Base-by-base conservation (phyloP, 2,113 vertebrate genomes). In the Periophthalmodon schlosseri region DNA sequence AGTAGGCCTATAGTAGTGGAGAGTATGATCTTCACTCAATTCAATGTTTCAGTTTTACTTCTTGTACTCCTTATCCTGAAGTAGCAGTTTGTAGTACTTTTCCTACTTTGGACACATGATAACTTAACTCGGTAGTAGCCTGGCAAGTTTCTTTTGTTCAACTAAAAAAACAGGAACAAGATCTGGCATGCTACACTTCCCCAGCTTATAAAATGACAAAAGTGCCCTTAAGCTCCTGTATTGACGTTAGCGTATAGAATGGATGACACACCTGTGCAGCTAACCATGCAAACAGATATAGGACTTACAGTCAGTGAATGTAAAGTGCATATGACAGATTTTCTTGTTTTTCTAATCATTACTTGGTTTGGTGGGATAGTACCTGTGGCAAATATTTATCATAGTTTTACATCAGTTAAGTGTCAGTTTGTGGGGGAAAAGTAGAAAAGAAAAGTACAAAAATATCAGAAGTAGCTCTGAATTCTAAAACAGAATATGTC, bases 81-180 rank as follows among this genome's bases (percentile, higher is more conserved):
- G 50, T 52, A 52, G 12, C 11, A 60, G 3, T 18, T 18, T 33
- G 60, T 6, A 63, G 28, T 33, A 63, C 60, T 20, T 63, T 34
- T 63, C 23, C 21, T 6, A 58, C n/a, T 33, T 61, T 33, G 18
- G 15, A 24, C 58, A 60, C 11, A 63, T 57, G 56, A 66, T 71
- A 65, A 61, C 44, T 68, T 33, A 28, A 39, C 60, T 75, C 75
- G 3, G 28, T 47, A 8, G 61, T 39, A 65, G 68, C 46, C 28
- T 1, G 60, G 34, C 44, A 20, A 70, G 58, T 65, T 81, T 58
- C 34, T 57, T 73, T 76, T 70, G 67, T 74, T 81, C 44, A 10
- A 71, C 28, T 61, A 78, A 72, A 80, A 86, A 82, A 57, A 72
- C 76, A 74, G 12, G 73, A 54, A 34, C 88, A 77, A 77, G 82